Conservation (phyloP, 2,113 vertebrate genomes). For the Fregata magnificens region DNA sequence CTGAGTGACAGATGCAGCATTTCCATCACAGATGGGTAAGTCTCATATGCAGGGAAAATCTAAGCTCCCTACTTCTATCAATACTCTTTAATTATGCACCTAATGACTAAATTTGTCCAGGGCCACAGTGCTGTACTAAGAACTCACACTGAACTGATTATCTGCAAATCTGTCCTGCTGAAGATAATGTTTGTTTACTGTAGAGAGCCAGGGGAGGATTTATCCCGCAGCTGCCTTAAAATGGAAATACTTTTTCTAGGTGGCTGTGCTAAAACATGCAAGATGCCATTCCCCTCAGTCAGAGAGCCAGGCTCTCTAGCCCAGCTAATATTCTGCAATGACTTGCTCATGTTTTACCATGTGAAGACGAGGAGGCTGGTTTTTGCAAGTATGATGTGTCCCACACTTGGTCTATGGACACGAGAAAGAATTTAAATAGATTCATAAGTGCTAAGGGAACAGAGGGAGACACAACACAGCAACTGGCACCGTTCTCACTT, state of each 20-base stretch:
- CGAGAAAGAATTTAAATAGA: not conserved
- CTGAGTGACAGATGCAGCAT: not conserved
- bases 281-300: not conserved
- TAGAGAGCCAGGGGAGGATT: not conserved
- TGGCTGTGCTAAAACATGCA: not conserved
- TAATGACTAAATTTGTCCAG: not conserved
- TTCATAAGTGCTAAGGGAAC: not conserved
- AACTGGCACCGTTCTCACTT: not conserved
- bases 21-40: not conserved
- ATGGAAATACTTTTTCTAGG: not conserved
- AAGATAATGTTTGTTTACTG: not conserved
- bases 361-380: accelerated
- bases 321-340: not conserved
- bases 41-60: not conserved
- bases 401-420: not conserved
- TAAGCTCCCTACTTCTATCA: not conserved
- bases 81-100: not conserved
- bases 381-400: not conserved
- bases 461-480: not conserved
- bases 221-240: not conserved
- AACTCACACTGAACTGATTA: not conserved
- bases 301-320: not conserved
- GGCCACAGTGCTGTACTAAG: not conserved
- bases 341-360: not conserved
- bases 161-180: not conserved